These are phyloP conservation scores for Drosophila nigritarsus DNA, from an alignment of 2,888 invertebrate genomes.

Conservation along the genomic window DNA sequence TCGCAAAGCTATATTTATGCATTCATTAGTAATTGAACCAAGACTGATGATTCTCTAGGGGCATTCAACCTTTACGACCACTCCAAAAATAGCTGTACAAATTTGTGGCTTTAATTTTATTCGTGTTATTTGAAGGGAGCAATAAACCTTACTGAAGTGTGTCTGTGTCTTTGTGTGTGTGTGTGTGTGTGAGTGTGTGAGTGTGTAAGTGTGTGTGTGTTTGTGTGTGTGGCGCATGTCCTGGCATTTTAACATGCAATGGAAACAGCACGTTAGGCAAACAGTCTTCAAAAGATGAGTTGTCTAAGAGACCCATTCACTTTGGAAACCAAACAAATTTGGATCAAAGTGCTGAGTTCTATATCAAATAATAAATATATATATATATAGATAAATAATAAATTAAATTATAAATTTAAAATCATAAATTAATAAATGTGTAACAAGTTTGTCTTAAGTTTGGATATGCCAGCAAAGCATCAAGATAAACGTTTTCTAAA, in stretches of 20 bases:
- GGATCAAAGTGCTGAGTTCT: not conserved
- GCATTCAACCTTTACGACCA: conserved; percentile 34
- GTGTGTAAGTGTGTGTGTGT: not conserved
- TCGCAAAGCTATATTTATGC: not conserved
- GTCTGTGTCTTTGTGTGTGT: not conserved
- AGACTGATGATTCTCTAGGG: conserved; percentile 3
- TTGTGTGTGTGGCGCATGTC: not conserved
- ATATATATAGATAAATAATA: not conserved
- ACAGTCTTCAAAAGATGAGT: not conserved
- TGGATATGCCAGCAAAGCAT: not conserved
- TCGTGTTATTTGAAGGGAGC: conserved; percentile 14
- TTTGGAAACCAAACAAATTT: not conserved
- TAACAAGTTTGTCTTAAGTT: not conserved
- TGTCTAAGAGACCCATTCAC: conserved; percentile 1
- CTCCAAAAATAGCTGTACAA: conserved; percentile 18
- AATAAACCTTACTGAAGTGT: conserved; percentile 27
- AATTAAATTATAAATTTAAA: not conserved
- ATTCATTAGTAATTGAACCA: conserved; percentile 1
- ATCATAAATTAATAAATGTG: not conserved
- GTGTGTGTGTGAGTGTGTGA: not conserved
- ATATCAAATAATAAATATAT: not conserved
- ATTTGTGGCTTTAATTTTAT: conserved; percentile 7
- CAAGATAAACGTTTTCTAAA: not conserved
- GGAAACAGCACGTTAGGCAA: not conserved
- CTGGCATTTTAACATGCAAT: conserved; percentile 36